Conservation (phyloP, 2,888 invertebrate genomes). For the Habroteleia sp. region DNA sequence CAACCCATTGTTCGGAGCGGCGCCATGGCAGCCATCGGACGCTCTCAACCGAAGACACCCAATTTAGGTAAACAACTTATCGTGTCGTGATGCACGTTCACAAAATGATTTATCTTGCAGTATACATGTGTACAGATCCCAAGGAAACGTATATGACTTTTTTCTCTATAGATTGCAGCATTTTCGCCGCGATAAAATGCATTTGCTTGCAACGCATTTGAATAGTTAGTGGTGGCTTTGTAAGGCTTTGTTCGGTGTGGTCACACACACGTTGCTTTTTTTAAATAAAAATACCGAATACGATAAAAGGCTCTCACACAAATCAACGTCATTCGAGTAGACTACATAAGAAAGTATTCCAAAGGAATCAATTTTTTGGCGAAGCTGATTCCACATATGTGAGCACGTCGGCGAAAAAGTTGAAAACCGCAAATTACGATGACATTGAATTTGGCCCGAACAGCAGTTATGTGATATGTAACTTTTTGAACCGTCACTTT, state of each 20-base stretch:
- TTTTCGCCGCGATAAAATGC: slow-evolving; percentile 1
- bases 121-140: slow-evolving; percentile 11
- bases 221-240: slow-evolving; percentile 13
- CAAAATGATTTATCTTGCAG: neutral
- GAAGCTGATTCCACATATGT: slow-evolving; percentile 12
- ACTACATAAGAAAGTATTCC: slow-evolving; percentile 10
- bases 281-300: slow-evolving; percentile 3
- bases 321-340: slow-evolving; percentile 5
- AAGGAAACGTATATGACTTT: slow-evolving; percentile 11
- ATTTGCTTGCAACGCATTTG: slow-evolving; percentile 5
- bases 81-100: neutral
- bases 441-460: slow-evolving; percentile 16
- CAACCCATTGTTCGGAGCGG: slow-evolving; percentile 24
- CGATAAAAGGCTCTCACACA: neutral
- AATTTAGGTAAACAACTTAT: slow-evolving; percentile 17
- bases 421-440: slow-evolving; percentile 29
- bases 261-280: neutral
- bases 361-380: slow-evolving; percentile 14
- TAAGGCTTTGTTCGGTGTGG: neutral
- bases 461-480: slow-evolving; percentile 18
- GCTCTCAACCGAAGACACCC: slow-evolving; percentile 8
- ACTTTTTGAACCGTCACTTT: too few relatives aligned
- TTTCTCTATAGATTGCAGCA: slow-evolving; percentile 10
- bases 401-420: slow-evolving; percentile 19
- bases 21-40: slow-evolving; percentile 14